A percentile compares a stretch with the other conserved stretches of the same genome.
phyloP scores from a whole-genome alignment of 1,140 invertebrate genomes.

The Lethocerus indicus region DNA sequence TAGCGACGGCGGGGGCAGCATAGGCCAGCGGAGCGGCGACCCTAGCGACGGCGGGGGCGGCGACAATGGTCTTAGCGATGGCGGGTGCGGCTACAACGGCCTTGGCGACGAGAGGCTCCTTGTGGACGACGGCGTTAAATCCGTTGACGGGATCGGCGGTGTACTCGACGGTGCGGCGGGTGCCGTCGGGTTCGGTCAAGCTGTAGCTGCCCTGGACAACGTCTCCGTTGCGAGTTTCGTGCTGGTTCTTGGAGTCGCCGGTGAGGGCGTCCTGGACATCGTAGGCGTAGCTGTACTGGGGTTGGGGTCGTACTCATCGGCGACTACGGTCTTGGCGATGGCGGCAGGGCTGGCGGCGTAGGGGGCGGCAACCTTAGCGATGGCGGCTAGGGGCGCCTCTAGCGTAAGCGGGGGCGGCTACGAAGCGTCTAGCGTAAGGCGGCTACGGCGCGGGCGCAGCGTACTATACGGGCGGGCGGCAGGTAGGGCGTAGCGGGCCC shows the following conservation, averaged over 20 bases:
- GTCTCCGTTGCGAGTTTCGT: constrained; percentile 46
- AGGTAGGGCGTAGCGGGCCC: constrained; percentile 11
- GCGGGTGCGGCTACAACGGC: constrained; percentile 1
- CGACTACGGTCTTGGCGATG: constrained; percentile 21
- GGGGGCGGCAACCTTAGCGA: constrained; percentile 18
- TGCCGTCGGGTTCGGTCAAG: constrained; percentile 24
- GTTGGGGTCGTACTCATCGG: constrained; percentile 10
- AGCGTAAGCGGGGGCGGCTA: constrained; percentile 3
- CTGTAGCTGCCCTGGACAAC: constrained; percentile 47
- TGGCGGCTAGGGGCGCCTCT: constrained; percentile 11
- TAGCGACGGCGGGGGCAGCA: constrained; percentile 20
- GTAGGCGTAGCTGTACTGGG: constrained; percentile 39
- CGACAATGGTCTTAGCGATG: no score
- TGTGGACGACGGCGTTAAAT: constrained; percentile 15
- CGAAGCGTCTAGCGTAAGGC: no score
- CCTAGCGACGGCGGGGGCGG: constrained; percentile 16
- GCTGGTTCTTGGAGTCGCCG: constrained; percentile 46
- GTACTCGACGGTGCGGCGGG: constrained; percentile 18
- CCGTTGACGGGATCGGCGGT: constrained; percentile 17
- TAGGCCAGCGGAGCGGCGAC: no score
- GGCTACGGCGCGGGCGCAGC: no score
- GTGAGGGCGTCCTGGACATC: constrained; percentile 46
- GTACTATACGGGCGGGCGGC: no score
- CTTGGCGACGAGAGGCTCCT: constrained; percentile 17
- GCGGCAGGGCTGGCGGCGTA: constrained; percentile 20